Conservation (phyloP, 1,140 invertebrate species). For the Bombus impatiens region DNA sequence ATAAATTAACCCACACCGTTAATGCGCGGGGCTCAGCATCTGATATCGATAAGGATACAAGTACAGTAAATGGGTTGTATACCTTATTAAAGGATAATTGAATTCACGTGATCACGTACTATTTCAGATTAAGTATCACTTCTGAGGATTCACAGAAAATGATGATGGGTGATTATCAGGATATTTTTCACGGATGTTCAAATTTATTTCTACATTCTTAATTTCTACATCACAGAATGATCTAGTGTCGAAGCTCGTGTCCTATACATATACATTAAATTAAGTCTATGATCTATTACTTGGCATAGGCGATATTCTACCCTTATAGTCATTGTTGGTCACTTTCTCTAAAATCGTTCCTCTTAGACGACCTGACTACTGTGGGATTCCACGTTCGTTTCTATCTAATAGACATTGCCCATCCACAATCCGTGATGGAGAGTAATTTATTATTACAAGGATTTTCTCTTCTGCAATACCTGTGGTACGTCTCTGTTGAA, state of each 20-base stretch:
- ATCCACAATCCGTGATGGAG: not conserved
- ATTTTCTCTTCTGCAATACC: not conserved
- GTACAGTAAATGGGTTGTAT: not conserved
- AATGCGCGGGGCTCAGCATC: not conserved
- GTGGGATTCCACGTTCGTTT: not conserved
- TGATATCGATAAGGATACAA: not conserved
- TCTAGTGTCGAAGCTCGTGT: not conserved
- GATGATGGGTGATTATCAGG: not conserved
- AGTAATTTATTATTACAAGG: not conserved
- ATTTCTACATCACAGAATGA: not conserved
- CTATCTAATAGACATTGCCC: not conserved
- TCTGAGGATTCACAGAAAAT: not conserved
- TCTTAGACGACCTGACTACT: not conserved
- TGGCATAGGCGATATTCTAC: too few relatives aligned
- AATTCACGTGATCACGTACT: not conserved
- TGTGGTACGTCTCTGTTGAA: not conserved
- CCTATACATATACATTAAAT: not conserved
- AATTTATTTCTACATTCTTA: not conserved
- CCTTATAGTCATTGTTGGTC: not conserved
- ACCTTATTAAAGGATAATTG: not conserved
- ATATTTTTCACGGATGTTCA: not conserved
- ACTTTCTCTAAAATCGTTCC: not conserved
- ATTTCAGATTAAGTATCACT: not conserved
- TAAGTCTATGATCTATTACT: not conserved
- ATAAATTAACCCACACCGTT: not conserved